A percentile compares a stretch with the other conserved stretches of the same genome.
These are phyloP conservation scores for Oriolus oriolus DNA, from an alignment of 2,113 vertebrate genomes.

Conservation along the genomic window DNA sequence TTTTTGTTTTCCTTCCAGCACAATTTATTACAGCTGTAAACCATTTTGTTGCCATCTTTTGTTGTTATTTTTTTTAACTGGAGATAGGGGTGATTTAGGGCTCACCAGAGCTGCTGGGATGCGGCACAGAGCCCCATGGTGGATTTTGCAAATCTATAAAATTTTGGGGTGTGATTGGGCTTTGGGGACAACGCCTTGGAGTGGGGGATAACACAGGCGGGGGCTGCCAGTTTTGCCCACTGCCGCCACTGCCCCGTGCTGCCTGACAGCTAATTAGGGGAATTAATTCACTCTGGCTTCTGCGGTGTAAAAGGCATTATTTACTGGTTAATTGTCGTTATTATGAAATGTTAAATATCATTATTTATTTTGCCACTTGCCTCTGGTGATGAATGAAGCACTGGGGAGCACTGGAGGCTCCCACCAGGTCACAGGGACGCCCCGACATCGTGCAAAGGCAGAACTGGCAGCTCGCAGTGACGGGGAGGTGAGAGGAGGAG, in stretches of 20 bases:
- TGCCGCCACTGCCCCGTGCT: accelerated
- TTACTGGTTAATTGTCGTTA: conserved; percentile 75
- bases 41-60: neutral
- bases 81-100: conserved; percentile 34
- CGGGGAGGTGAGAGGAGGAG: neutral
- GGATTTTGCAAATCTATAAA: neutral
- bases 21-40: conserved; percentile 61
- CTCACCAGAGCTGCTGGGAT: neutral
- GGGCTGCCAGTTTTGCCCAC: neutral
- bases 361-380: conserved; percentile 69
- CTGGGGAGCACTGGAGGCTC: neutral
- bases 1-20: neutral
- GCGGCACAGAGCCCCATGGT: accelerated
- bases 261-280: conserved; percentile 74
- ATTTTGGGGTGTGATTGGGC: neutral
- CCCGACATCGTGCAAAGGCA: accelerated
- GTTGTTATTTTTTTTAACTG: neutral
- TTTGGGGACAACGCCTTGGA: accelerated
- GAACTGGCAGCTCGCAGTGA: accelerated
- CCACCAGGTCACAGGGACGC: neutral
- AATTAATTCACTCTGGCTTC: conserved; percentile 75
- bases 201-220: neutral
- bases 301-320: conserved; percentile 70
- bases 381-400: conserved; percentile 52
- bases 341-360: conserved; percentile 74